Evolutionary conservation across 2,797 vertebrate species (phyloP).

Genomic region (Sitta carolinensis): DNA sequence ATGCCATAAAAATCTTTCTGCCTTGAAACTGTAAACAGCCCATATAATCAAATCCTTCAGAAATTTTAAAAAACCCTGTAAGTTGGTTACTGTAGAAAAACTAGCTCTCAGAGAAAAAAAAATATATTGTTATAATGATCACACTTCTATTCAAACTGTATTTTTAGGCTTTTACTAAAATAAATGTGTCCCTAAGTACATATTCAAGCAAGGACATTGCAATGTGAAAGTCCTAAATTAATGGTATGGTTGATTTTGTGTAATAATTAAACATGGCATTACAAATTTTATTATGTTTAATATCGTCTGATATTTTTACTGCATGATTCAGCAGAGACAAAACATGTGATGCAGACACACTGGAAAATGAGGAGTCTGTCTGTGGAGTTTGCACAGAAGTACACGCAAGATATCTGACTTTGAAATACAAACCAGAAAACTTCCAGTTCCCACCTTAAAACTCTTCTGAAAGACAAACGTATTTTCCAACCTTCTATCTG

Average conservation of each 20-base stretch:
- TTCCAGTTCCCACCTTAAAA: neutral
- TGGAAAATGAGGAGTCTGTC: neutral
- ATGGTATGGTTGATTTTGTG: neutral
- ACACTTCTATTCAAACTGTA: neutral
- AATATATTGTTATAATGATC: constrained; percentile 13
- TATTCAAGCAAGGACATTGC: neutral
- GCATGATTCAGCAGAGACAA: neutral
- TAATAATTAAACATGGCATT: neutral
- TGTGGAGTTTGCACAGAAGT: neutral
- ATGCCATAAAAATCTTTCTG: neutral
- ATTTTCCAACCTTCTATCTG: neutral
- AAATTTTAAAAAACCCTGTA: neutral
- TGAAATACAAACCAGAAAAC: neutral
- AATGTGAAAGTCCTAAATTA: neutral
- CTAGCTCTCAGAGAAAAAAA: constrained; percentile 2
- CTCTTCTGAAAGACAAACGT: neutral
- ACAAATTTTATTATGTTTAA: neutral
- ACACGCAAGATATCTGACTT: neutral
- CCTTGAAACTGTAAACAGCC: neutral
- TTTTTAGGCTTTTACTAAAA: constrained; percentile 22
- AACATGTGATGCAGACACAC: neutral
- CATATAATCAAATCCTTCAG: neutral
- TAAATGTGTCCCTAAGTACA: neutral
- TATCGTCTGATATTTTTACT: neutral
- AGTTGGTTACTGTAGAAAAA: neutral